Base-by-base conservation (phyloP, 2,797 vertebrate genomes). In the Peromyscus melanophrys region DNA sequence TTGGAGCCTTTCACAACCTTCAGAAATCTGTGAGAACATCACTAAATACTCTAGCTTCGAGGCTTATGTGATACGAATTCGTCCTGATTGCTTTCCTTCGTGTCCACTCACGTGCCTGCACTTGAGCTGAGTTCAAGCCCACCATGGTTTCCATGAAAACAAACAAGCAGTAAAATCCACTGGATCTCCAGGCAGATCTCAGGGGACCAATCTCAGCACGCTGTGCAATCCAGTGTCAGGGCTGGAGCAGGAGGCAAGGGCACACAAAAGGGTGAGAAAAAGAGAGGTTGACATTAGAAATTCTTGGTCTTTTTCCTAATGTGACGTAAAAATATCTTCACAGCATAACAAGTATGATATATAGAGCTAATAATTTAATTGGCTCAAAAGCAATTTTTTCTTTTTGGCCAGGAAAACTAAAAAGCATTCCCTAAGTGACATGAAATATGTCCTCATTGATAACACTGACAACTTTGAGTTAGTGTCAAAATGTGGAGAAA, bases 311-410 rank as follows among this genome's bases (percentile, higher is more conserved):
- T 84, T 88, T 65, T 93, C 77, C 49, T 49, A 84, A 73, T 61
- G n/a, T 75, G 84, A 92, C 49, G 81, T 85, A 89, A 95, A 71
- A 82, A 83, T 93, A 63, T 37, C 76, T 65, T 73, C 90, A 37
- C 55, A 90, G 55, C 65, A 29, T 5, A 75, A 87, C 57, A 92
- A 92, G 55, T 84, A 43, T 59, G 31, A 73, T 59, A 86, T 49
- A 57, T 37, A 77, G 61, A 43, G 8, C n/a, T 94, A 90, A 77
- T 77, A 81, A 55, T 90, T 94, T 94, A 92, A 90, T 57, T 75
- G 46, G 31, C 40, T 89, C 61, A 82, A 97, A 57, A 8, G 61
- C 29, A 75, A 43, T 49, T n/a, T 57, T 92, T 75, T 40, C 10
- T 12, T 85, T 85, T 52, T 49, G 83, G 31, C 11, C 83, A 40